Evolutionary conservation across 2,797 vertebrate species (phyloP).

Genomic region (Argya squamiceps): DNA sequence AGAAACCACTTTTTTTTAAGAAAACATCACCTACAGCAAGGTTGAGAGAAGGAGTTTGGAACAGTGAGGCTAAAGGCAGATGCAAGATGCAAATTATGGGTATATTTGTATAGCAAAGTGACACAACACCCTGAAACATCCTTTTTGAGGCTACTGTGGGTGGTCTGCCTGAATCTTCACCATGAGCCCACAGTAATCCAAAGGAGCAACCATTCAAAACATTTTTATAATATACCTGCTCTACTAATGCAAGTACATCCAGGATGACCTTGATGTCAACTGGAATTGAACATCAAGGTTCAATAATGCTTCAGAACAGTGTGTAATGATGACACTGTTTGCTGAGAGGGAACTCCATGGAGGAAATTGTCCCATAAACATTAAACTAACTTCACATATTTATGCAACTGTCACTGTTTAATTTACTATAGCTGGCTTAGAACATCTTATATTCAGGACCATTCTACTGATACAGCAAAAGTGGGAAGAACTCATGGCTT

Average conservation of each 20-base stretch:
- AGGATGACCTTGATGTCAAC: background rate
- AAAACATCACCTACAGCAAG: background rate
- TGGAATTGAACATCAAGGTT: background rate
- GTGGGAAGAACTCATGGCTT: background rate
- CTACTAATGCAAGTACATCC: too few relatives aligned
- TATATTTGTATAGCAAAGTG: background rate
- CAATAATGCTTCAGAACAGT: background rate
- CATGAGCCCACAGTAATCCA: background rate
- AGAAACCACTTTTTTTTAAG: accelerated
- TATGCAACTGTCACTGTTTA: background rate
- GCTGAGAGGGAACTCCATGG: background rate
- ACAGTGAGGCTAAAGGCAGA: background rate
- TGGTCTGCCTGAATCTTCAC: background rate
- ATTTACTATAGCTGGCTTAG: background rate
- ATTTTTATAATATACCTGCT: background rate
- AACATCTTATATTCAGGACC: background rate
- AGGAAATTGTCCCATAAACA: background rate
- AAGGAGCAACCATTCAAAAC: background rate
- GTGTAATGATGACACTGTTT: background rate
- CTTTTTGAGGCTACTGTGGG: background rate
- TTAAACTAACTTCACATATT: background rate
- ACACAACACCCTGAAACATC: background rate
- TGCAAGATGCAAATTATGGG: background rate
- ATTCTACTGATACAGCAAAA: background rate
- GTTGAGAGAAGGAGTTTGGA: accelerated